These are phyloP conservation scores for Leptobrachium leishanense DNA, from an alignment of 2,113 vertebrate genomes.

Conservation along the genomic window DNA sequence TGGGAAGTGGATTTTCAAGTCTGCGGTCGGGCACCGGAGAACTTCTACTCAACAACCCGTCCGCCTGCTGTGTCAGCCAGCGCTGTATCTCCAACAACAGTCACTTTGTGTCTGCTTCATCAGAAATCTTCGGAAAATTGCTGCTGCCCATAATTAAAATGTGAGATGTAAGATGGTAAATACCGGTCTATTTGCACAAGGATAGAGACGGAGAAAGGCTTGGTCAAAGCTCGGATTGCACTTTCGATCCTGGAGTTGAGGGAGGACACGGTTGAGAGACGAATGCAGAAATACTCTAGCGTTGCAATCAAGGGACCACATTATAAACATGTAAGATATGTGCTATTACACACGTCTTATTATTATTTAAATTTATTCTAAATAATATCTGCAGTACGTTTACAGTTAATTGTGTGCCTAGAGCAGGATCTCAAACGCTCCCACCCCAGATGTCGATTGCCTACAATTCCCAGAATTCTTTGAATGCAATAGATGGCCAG, in stretches of 20 bases:
- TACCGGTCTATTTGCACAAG: background rate
- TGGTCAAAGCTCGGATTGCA: slow-evolving; percentile 9
- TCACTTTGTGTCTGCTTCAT: slow-evolving; percentile 15
- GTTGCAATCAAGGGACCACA: background rate
- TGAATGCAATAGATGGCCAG: too few relatives aligned
- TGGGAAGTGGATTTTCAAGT: slow-evolving; percentile 27
- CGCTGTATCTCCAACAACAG: slow-evolving; percentile 18
- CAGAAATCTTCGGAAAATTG: slow-evolving; percentile 21
- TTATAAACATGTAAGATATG: too few relatives aligned
- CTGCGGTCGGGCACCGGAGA: slow-evolving; percentile 35
- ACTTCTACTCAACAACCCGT: slow-evolving; percentile 9
- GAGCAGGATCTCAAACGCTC: too few relatives aligned
- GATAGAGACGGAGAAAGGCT: background rate
- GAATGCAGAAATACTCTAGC: background rate
- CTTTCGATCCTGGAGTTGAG: background rate
- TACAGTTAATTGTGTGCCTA: too few relatives aligned
- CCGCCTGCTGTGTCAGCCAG: slow-evolving; percentile 11
- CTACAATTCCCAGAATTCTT: too few relatives aligned
- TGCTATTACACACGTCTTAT: too few relatives aligned
- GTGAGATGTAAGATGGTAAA: slow-evolving; percentile 5
- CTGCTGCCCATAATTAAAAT: slow-evolving; percentile 15
- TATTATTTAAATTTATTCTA: too few relatives aligned
- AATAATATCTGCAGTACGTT: too few relatives aligned
- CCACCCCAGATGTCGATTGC: too few relatives aligned
- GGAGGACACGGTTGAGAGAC: background rate